phyloP scores from a whole-genome alignment of 1,140 invertebrate genomes.

The Doryteuthis pealeii region DNA sequence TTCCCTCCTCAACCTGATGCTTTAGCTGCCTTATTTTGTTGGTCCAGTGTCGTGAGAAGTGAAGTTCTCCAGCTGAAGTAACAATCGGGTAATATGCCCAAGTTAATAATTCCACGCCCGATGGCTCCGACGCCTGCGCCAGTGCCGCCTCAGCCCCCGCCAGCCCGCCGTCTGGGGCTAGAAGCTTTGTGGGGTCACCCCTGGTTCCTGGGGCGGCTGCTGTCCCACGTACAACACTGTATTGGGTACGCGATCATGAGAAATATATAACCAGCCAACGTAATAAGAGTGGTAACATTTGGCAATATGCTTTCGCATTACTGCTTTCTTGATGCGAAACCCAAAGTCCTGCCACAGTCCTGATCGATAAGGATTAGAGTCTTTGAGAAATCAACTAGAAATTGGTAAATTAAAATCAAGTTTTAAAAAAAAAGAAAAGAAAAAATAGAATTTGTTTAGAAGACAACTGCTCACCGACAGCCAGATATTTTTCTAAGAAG shows the following conservation, averaged over 20 bases:
- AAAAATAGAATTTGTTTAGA: too few species aligned
- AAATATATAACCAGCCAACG: neutral
- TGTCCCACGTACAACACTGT: conserved; percentile 4
- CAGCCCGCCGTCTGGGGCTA: neutral
- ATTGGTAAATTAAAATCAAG: too few species aligned
- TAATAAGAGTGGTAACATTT: neutral
- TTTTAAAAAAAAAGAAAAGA: too few species aligned
- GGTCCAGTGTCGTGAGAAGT: too few species aligned
- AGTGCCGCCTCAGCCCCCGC: neutral
- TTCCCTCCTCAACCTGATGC: too few species aligned
- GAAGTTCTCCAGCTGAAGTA: too few species aligned
- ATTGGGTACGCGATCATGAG: neutral
- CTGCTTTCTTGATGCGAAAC: neutral
- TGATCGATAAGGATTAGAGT: neutral
- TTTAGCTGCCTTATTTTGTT: too few species aligned
- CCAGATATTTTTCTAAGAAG: too few species aligned
- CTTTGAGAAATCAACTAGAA: too few species aligned
- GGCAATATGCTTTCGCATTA: neutral
- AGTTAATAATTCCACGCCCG: too few species aligned
- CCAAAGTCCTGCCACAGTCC: neutral
- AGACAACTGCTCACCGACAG: too few species aligned
- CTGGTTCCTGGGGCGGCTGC: neutral
- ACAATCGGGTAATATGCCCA: too few species aligned
- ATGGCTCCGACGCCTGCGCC: neutral
- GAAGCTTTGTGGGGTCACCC: neutral